These are phyloP conservation scores for Cybosia mesomella DNA, from an alignment of 2,888 invertebrate species.

Conservation along the genomic window DNA sequence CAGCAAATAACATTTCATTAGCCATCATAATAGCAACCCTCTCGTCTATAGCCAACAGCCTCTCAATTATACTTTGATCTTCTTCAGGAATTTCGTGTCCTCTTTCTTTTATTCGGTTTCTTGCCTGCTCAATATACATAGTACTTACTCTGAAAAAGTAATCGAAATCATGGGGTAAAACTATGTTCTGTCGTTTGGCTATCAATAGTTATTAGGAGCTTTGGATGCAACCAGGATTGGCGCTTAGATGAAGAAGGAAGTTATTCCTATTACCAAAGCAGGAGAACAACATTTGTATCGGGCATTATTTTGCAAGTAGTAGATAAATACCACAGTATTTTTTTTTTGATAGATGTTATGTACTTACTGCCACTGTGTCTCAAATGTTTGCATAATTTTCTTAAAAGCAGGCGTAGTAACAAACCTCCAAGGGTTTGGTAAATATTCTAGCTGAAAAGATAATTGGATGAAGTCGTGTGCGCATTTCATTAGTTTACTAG, in stretches of 20 bases:
- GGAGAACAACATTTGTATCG: too few species aligned
- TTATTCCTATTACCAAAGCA: too few species aligned
- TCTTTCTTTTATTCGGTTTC: conserved; percentile 64
- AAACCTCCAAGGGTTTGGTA: conserved; percentile 70
- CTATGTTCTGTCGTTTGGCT: background rate
- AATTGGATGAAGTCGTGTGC: conserved; percentile 65
- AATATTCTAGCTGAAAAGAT: conserved; percentile 67
- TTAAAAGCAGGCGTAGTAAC: conserved; percentile 68
- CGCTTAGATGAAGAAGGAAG: too few species aligned
- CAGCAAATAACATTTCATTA: conserved; percentile 90
- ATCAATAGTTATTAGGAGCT: background rate
- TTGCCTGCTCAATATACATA: conserved; percentile 68
- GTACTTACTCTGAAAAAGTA: conserved; percentile 66
- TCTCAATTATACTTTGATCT: conserved; percentile 88
- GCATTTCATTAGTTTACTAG: conserved; percentile 63
- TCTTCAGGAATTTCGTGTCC: conserved; percentile 73
- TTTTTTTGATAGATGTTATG: too few species aligned
- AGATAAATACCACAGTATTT: too few species aligned
- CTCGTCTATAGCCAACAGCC: conserved; percentile 87
- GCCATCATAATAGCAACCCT: conserved; percentile 89
- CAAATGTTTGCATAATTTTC: conserved; percentile 67
- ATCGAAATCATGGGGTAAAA: background rate
- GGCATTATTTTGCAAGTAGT: too few species aligned
- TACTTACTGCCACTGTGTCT: conserved; percentile 79
- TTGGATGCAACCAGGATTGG: too few species aligned